Conservation (phyloP, 2,888 invertebrate genomes). For the Drosophila birchii region DNA sequence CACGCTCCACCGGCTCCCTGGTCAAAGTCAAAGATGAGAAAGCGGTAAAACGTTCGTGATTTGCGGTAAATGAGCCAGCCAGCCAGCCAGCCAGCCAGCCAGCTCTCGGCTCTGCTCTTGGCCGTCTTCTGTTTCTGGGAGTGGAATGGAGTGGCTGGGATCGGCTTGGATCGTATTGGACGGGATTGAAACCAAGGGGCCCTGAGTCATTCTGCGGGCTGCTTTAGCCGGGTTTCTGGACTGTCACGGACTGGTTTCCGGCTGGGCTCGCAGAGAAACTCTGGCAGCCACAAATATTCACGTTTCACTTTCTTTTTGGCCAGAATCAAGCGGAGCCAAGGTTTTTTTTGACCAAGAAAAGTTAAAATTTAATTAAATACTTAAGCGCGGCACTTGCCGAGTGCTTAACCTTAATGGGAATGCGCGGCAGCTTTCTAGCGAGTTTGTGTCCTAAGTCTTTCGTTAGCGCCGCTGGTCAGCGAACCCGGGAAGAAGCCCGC, state of each 20-base stretch:
- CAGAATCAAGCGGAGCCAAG: conserved; percentile 64
- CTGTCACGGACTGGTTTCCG: conserved; percentile 70
- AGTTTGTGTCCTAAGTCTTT: conserved; percentile 74
- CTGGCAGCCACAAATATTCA: conserved; percentile 24
- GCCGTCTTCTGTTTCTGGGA: conserved; percentile 17
- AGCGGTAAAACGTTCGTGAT: conserved; percentile 61
- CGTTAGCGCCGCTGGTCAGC: conserved; percentile 62
- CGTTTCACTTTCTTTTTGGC: conserved; percentile 77
- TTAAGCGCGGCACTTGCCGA: conserved; percentile 16
- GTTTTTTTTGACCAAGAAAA: conserved; percentile 72
- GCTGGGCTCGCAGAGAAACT: conserved; percentile 65
- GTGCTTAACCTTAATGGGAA: conserved; percentile 40
- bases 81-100: conserved; percentile 28
- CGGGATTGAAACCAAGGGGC: conserved; percentile 9
- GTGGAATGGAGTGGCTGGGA: conserved; percentile 2
- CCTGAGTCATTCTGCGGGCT: conserved; percentile 34
- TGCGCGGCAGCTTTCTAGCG: conserved; percentile 55
- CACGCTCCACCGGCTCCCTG: conserved; percentile 50
- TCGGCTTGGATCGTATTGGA: background rate
- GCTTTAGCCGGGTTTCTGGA: conserved; percentile 37
- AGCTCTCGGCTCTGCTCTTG: background rate
- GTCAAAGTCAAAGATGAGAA: conserved; percentile 65
- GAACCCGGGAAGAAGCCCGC: conserved; percentile 38
- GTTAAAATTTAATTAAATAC: conserved; percentile 25
- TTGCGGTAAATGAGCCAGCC: conserved; percentile 45